Conservation (phyloP, 2,888 invertebrate genomes). For the Psylliodes chrysocephalus region DNA sequence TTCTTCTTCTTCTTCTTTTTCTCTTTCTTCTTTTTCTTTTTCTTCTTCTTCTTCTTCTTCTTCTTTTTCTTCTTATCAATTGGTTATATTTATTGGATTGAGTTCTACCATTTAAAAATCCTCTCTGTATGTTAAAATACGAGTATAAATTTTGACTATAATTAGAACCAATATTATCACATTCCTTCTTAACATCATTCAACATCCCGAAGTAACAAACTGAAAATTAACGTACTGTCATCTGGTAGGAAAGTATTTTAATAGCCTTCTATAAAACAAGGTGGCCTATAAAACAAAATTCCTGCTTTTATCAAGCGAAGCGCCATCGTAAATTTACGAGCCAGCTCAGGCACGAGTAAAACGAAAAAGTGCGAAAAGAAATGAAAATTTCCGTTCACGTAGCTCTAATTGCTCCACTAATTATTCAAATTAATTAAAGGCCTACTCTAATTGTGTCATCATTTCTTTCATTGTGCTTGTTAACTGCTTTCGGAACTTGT, state of each 20-base stretch:
- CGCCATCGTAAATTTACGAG: slow-evolving; percentile 4
- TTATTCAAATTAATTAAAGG: slow-evolving; percentile 39
- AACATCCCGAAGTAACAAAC: too few relatives aligned
- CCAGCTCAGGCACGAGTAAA: not conserved
- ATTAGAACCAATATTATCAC: too few relatives aligned
- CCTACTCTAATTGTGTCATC: slow-evolving; percentile 34
- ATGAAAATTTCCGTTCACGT: slow-evolving; percentile 32
- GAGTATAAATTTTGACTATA: too few relatives aligned
- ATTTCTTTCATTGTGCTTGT: slow-evolving; percentile 37
- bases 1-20: too few relatives aligned
- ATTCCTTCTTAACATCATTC: too few relatives aligned
- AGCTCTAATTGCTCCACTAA: slow-evolving; percentile 37
- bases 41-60: too few relatives aligned
- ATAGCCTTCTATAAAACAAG: not conserved
- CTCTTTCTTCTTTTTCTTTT: too few relatives aligned
- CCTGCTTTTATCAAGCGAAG: not conserved
- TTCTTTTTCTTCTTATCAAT: too few relatives aligned
- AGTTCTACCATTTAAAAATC: too few relatives aligned
- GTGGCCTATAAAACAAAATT: not conserved
- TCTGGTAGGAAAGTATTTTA: not conserved
- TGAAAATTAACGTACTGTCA: too few relatives aligned
- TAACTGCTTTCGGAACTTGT: slow-evolving; percentile 27
- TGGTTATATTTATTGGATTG: too few relatives aligned
- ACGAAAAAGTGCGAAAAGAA: slow-evolving; percentile 14
- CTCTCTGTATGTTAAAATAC: too few relatives aligned